These are phyloP conservation scores for Falcunculus frontatus DNA, from an alignment of 2,113 vertebrate species.

Conservation along the genomic window DNA sequence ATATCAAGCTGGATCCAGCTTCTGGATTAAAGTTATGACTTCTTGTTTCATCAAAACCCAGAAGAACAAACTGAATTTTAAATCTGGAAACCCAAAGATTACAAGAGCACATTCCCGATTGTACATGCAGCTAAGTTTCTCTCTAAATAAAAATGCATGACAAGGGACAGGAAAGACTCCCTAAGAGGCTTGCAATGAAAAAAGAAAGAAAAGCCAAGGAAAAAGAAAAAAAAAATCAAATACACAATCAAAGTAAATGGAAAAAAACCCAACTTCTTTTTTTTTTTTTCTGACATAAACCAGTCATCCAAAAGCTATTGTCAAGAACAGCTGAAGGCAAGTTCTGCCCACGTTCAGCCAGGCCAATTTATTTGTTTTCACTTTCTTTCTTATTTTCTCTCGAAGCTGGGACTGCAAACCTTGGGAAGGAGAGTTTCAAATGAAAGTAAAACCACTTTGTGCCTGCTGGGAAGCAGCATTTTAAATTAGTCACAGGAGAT, in stretches of 20 bases:
- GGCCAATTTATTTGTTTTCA: not conserved
- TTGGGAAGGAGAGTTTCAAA: not conserved
- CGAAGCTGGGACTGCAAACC: not conserved
- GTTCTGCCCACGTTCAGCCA: not conserved
- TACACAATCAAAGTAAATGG: not conserved
- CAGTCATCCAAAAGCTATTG: not conserved
- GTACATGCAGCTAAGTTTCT: not conserved
- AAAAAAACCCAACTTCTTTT: rapidly evolving
- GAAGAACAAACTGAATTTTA: not conserved
- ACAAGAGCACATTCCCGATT: rapidly evolving
- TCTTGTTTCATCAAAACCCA: not conserved
- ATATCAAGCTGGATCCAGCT: not conserved
- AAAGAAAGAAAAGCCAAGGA: not conserved
- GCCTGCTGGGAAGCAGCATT: not conserved
- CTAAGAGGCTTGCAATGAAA: not conserved
- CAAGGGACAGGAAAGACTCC: not conserved
- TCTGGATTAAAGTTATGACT: not conserved
- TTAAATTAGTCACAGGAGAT: not conserved
- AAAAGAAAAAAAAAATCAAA: not conserved
- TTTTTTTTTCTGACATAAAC: not conserved
- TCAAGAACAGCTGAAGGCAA: not conserved
- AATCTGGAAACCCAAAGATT: not conserved
- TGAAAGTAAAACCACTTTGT: not conserved
- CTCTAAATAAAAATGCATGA: not conserved
- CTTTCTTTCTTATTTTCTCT: not conserved